These are phyloP conservation scores for Nycticebus coucang DNA, from an alignment of 2,113 vertebrate genomes.

Conservation along the genomic window DNA sequence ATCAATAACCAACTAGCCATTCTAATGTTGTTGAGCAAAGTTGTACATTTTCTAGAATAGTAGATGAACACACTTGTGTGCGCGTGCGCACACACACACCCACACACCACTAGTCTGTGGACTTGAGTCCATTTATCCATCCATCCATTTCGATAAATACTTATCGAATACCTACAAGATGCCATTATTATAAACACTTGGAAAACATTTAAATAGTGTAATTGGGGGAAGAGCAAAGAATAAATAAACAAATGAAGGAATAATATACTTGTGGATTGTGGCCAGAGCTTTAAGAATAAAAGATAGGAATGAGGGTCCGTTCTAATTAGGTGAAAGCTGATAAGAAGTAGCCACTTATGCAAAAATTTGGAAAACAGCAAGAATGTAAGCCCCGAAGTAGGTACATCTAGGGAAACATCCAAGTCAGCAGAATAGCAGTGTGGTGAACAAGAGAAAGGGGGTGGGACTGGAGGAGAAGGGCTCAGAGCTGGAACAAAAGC, in stretches of 20 bases:
- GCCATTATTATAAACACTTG: neutral
- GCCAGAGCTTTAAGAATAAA: neutral
- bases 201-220: neutral
- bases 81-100: neutral
- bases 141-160: neutral
- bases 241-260: neutral
- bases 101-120: neutral
- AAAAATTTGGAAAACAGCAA: neutral
- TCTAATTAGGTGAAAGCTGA: neutral
- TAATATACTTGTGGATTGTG: neutral
- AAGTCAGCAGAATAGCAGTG: neutral
- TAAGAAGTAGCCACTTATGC: neutral
- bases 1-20: neutral
- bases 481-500: neutral
- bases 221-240: neutral
- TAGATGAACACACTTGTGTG: neutral
- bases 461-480: neutral
- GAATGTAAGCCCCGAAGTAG: neutral
- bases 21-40: too few relatives aligned
- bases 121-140: neutral
- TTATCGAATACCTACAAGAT: neutral
- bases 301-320: neutral
- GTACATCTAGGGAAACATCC: too few relatives aligned
- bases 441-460: neutral
- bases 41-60: neutral